phyloP scores from a whole-genome alignment of 2,888 invertebrate genomes.

The Drosophila merina region DNA sequence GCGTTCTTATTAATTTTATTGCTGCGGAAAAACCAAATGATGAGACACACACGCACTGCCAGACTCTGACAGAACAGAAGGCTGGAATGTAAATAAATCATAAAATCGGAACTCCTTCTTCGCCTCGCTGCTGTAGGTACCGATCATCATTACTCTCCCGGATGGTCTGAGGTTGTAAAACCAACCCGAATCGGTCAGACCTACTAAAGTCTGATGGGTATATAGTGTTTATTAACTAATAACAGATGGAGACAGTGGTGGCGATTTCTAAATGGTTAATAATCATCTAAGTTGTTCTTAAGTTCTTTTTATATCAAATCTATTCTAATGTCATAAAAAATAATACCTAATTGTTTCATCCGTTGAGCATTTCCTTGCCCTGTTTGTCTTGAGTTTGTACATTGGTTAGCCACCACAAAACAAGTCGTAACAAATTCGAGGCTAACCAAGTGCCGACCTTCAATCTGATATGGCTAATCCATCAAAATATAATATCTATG shows the following conservation, averaged over 20 bases:
- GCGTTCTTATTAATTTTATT: constrained; percentile 84
- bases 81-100: constrained; percentile 73
- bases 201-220: constrained; percentile 45
- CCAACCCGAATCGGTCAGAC: constrained; percentile 35
- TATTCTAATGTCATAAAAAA: neutral
- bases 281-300: constrained; percentile 10
- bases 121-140: constrained; percentile 61
- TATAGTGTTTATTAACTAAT: constrained; percentile 26
- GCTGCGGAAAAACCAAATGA: constrained; percentile 74
- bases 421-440: constrained; percentile 66
- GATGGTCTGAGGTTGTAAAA: constrained; percentile 35
- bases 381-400: constrained; percentile 21
- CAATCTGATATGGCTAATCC: constrained; percentile 55
- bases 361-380: constrained; percentile 1
- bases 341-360: neutral
- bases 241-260: constrained; percentile 23
- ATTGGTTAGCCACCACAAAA: constrained; percentile 65
- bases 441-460: constrained; percentile 40
- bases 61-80: constrained; percentile 40
- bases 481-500: constrained; percentile 53
- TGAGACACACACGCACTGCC: constrained; percentile 53
- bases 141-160: constrained; percentile 4
- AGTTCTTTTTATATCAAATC: neutral
- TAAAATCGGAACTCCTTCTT: constrained; percentile 52
- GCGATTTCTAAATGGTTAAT: constrained; percentile 27